Base-by-base conservation (phyloP, 1,140 invertebrate species). In the Neocloeon triangulifer region DNA sequence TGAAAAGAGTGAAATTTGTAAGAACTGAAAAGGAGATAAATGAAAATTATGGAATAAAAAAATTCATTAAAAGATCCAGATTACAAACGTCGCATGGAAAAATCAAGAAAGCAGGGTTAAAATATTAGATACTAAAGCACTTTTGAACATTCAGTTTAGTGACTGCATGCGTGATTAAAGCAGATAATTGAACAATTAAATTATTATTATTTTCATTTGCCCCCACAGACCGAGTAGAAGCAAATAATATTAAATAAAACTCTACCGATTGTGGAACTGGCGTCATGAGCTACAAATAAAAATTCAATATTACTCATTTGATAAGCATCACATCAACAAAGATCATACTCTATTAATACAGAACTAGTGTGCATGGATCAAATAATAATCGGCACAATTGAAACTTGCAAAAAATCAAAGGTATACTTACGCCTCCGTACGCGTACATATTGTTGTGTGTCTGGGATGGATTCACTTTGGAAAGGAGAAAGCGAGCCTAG, bases 361-460 rank as follows among this genome's bases (percentile, higher is more conserved):
- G 18, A 19, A 13, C 18, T 4, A 34, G 17, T 8, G 4, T 9
- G 19, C 16, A 19, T 9, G 19, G 2, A n/a, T 7, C 4, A 35
- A 32, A 19, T 14, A 32, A 10, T 6, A 10, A 9, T 28, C 26
- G 15, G 5, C 13, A 38, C 25, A 29, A 34, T 17, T 35, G 15
- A 27, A 37, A 13, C n/a, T 9, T 37, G 14, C 13, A 30, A 49
- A 56, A 52, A 49, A 47, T 44, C 40, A 20, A 36, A 31, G 30
- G 18, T 33, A 41, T 48, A 73, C 74, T 76, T 60, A 89, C 84
- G 52, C 75, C 73, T 48, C 79, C 80, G 52, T 85, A 92, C 6
- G 77, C 74, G 56, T 88, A 94, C 78, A 88, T 86, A 49, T 96
- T 98, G 60, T 98, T 98, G 55, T 99, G 94, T n/a, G 95, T 99